phyloP scores from a whole-genome alignment of 2,797 vertebrate genomes.

The Pipistrellus pygmaeus region DNA sequence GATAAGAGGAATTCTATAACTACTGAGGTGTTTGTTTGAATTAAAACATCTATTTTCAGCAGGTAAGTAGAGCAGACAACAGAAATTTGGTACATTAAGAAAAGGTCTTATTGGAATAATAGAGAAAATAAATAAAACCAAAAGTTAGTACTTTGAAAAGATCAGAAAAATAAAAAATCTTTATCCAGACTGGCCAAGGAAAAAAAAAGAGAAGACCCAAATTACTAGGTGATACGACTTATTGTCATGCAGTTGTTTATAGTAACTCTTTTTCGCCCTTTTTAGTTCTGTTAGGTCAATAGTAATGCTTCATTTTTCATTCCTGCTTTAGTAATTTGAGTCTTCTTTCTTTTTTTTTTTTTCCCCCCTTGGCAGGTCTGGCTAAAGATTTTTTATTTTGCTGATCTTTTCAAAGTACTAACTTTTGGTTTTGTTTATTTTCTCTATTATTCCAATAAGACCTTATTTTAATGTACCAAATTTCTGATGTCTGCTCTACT shows the following conservation, averaged over 20 bases:
- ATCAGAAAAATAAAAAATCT: constrained; percentile 14
- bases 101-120: background rate
- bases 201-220: background rate
- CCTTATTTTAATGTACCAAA: background rate
- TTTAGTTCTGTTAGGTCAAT: no score
- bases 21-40: constrained; percentile 3
- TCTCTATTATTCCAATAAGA: constrained; percentile 11
- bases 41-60: background rate
- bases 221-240: background rate
- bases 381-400: background rate
- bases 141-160: constrained; percentile 24
- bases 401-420: background rate
- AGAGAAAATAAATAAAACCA: constrained; percentile 43
- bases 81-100: constrained; percentile 1
- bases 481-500: constrained; percentile 28
- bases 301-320: no score
- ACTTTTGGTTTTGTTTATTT: constrained; percentile 49
- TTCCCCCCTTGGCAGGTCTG: background rate
- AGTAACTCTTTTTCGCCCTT: no score
- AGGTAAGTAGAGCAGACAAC: background rate
- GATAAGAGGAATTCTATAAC: background rate
- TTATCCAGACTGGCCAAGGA: background rate
- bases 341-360: background rate
- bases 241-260: no score
- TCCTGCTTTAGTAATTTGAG: background rate